phyloP scores from a whole-genome alignment of 2,888 invertebrate genomes.

The Stictocephala bisonia region DNA sequence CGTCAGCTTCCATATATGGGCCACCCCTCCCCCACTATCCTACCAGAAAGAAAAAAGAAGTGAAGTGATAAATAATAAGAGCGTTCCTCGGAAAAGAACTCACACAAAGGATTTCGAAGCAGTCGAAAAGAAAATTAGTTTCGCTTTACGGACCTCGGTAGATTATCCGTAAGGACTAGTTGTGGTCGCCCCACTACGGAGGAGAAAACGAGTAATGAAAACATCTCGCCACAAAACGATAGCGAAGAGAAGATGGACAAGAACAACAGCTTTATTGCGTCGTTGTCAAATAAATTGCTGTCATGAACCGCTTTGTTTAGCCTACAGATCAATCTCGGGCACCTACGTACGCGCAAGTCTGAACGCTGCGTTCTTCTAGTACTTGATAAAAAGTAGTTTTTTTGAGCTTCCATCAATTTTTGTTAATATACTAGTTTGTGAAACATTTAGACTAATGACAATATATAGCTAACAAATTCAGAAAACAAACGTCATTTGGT shows the following conservation, averaged over 20 bases:
- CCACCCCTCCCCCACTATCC: slow-evolving; percentile 13
- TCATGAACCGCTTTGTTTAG: no score
- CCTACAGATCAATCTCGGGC: no score
- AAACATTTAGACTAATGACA: no score
- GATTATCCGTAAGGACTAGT: slow-evolving; percentile 16
- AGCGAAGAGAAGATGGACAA: neutral
- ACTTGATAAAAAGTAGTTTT: no score
- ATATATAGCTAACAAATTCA: no score
- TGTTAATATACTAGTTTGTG: no score
- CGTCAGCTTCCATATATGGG: slow-evolving; percentile 44
- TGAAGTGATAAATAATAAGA: slow-evolving; percentile 47
- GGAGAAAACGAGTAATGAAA: slow-evolving; percentile 18
- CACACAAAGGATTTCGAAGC: slow-evolving; percentile 19
- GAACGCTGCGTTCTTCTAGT: no score
- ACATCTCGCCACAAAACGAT: slow-evolving; percentile 24
- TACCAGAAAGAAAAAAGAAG: slow-evolving; percentile 12
- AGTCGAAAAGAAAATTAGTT: slow-evolving; percentile 45
- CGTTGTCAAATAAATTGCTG: neutral
- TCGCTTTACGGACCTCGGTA: slow-evolving; percentile 33
- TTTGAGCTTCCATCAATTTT: no score
- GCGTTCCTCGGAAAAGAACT: slow-evolving; percentile 32
- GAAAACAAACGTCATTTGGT: no score
- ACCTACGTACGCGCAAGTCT: no score
- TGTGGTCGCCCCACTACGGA: neutral
- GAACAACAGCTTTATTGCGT: neutral